phyloP scores from a whole-genome alignment of 2,113 vertebrate genomes.

The Pituophis catenifer region DNA sequence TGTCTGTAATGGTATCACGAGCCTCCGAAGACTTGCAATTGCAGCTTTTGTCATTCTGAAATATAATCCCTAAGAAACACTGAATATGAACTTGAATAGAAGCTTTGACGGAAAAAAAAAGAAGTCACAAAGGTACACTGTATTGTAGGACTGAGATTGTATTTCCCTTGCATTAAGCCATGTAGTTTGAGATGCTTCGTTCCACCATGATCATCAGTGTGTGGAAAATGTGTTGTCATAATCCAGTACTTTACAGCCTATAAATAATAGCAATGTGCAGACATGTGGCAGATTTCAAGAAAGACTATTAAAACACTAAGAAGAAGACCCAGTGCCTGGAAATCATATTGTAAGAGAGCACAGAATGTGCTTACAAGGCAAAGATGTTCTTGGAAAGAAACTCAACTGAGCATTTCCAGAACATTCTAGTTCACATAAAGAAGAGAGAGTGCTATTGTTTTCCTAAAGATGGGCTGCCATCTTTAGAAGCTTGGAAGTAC shows the following conservation, averaged over 20 bases:
- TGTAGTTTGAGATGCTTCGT: not conserved
- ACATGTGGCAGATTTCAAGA: not conserved
- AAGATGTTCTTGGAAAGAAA: not conserved
- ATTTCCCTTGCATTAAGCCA: not conserved
- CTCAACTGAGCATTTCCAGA: not conserved
- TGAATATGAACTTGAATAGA: not conserved
- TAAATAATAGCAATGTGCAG: not conserved
- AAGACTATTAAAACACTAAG: not conserved
- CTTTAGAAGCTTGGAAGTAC: not conserved
- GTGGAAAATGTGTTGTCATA: not conserved
- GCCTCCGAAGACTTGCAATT: not conserved
- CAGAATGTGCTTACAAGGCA: not conserved
- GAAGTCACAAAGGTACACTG: not conserved
- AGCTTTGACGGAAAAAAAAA: not conserved
- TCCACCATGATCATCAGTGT: not conserved
- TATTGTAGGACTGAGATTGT: not conserved
- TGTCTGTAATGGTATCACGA: not conserved
- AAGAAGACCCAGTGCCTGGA: not conserved
- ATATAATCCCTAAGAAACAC: not conserved
- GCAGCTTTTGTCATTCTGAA: not conserved
- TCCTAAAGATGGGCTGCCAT: not conserved
- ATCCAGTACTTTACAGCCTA: too few relatives aligned
- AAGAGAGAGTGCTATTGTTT: not conserved
- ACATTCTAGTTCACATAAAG: not conserved
- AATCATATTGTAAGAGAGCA: not conserved